These are phyloP conservation scores for Eristalis arbustorum DNA, from an alignment of 2,888 invertebrate genomes.

Conservation along the genomic window DNA sequence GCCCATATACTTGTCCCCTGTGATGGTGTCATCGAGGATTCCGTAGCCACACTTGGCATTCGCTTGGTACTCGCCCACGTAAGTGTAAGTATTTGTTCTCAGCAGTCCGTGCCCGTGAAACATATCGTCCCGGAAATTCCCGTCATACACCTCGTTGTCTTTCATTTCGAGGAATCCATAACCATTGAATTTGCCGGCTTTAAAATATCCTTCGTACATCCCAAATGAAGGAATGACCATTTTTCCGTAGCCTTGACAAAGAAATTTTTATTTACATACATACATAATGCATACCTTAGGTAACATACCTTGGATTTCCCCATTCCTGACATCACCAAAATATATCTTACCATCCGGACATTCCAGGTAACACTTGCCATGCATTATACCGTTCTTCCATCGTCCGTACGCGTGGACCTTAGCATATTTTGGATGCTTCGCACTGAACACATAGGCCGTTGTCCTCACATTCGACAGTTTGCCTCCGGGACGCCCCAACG, in stretches of 20 bases:
- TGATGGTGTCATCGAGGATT: constrained; percentile 91
- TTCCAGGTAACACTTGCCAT: constrained; percentile 90
- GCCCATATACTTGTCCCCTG: constrained; percentile 94
- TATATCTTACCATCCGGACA: constrained; percentile 91
- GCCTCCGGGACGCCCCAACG: constrained; percentile 84
- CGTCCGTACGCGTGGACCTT: constrained; percentile 90
- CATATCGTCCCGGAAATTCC: constrained; percentile 91
- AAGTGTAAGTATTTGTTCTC: constrained; percentile 90
- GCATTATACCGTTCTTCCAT: constrained; percentile 90
- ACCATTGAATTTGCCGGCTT: constrained; percentile 90
- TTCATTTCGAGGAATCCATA: constrained; percentile 85
- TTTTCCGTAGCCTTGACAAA: constrained; percentile 76
- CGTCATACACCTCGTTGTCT: constrained; percentile 91
- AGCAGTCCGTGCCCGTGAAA: constrained; percentile 93
- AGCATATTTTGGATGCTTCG: constrained; percentile 86
- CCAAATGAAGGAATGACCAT: constrained; percentile 81
- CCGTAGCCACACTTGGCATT: constrained; percentile 93
- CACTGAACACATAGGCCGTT: constrained; percentile 86
- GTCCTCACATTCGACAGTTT: constrained; percentile 85
- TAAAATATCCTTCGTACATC: constrained; percentile 86
- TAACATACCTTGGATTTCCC: constrained; percentile 76
- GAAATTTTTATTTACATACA: not conserved
- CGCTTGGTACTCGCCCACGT: constrained; percentile 93
- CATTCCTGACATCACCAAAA: constrained; percentile 88
- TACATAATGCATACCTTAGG: not conserved